A percentile compares a stretch with the other conserved stretches of the same genome.
These are phyloP conservation scores for Ia io DNA, from an alignment of 2,113 vertebrate species.

Conservation along the genomic window DNA sequence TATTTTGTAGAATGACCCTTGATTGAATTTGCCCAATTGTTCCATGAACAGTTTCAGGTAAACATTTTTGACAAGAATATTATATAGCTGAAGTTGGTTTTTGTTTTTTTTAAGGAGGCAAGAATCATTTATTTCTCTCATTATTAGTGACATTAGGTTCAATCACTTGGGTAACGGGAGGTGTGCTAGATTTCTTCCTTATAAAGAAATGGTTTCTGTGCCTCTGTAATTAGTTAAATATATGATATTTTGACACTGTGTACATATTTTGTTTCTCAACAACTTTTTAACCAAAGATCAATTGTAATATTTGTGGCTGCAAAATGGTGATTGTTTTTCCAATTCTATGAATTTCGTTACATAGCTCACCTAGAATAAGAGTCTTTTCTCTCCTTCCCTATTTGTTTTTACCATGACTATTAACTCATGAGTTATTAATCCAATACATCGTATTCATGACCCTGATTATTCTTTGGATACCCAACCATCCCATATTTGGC, in stretches of 20 bases:
- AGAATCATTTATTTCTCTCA: background rate
- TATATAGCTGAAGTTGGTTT: background rate
- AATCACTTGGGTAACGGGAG: background rate
- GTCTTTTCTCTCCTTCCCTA: background rate
- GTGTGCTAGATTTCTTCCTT: background rate
- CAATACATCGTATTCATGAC: background rate
- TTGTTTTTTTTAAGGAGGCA: background rate
- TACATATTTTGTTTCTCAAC: background rate
- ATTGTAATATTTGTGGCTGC: background rate
- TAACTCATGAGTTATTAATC: background rate
- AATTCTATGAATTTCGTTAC: background rate
- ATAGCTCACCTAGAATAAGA: background rate
- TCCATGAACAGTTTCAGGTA: background rate
- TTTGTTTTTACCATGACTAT: background rate
- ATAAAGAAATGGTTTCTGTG: background rate
- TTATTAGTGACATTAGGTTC: background rate
- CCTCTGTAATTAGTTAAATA: background rate
- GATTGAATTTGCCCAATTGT: background rate
- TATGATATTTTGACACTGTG: background rate
- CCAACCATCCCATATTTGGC: background rate
- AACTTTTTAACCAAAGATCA: background rate
- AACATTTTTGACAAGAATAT: background rate
- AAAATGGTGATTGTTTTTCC: background rate
- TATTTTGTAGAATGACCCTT: background rate
- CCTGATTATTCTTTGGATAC: background rate